Percentiles rank a stretch among this genome's conserved stretches.
Evolutionary conservation across 2,888 invertebrate species (phyloP).

Genomic region (Furcula furcula): DNA sequence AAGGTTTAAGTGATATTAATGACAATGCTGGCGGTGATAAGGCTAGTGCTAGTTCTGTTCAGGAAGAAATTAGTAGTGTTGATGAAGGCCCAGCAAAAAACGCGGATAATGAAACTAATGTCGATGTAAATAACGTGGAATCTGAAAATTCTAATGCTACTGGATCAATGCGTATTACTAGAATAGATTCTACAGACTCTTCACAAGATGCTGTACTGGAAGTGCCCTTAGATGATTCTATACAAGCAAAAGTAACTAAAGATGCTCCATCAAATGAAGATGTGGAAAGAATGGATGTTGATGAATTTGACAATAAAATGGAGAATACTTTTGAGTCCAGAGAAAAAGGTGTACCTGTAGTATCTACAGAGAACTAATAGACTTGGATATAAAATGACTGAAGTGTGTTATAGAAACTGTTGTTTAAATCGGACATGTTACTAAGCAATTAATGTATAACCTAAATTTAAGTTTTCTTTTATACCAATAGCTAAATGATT

Average conservation of each 20-base stretch:
- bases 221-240: neutral
- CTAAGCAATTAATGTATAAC: too few species aligned
- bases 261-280: neutral
- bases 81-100: neutral
- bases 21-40: slow-evolving; percentile 1
- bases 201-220: slow-evolving; percentile 5
- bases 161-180: neutral
- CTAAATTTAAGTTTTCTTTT: too few species aligned
- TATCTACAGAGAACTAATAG: too few species aligned
- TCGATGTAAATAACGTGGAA: slow-evolving; percentile 4
- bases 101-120: neutral
- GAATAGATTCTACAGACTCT: slow-evolving; percentile 7
- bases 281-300: slow-evolving; percentile 17
- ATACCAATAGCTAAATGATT: too few species aligned
- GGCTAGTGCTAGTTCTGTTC: slow-evolving; percentile 13
- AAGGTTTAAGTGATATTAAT: neutral
- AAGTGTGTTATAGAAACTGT: too few species aligned
- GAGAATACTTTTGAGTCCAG: slow-evolving; percentile 1
- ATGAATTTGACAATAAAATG: slow-evolving; percentile 8
- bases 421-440: too few species aligned
- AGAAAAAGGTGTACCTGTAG: too few species aligned
- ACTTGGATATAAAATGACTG: slow-evolving; percentile 13
- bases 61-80: slow-evolving; percentile 3
- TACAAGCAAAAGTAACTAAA: slow-evolving; percentile 1
- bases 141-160: neutral